These are phyloP conservation scores for Gracilinanus agilis DNA, from an alignment of 2,113 vertebrate genomes.

Conservation along the genomic window DNA sequence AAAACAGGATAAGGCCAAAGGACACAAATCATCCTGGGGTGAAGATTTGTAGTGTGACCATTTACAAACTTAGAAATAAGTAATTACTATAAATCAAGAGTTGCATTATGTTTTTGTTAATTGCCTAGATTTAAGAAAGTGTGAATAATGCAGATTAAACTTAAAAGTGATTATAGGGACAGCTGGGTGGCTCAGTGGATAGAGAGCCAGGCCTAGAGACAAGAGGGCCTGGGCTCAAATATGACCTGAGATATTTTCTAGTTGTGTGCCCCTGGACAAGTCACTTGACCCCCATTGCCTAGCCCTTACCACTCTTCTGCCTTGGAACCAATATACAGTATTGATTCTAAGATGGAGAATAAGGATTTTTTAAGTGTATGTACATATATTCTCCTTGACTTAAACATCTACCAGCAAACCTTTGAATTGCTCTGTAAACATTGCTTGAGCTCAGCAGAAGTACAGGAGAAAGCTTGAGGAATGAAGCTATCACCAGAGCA, in stretches of 20 bases:
- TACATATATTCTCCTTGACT: neutral
- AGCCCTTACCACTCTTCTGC: too few relatives aligned
- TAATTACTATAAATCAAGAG: neutral
- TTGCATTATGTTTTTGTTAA: neutral
- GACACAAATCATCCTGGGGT: neutral
- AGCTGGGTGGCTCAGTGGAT: too few relatives aligned
- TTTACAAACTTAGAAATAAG: neutral
- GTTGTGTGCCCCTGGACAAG: too few relatives aligned
- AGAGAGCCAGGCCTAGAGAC: too few relatives aligned
- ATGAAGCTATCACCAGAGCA: neutral
- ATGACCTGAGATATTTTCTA: too few relatives aligned
- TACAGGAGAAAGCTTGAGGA: neutral
- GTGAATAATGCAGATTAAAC: neutral
- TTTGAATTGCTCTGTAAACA: neutral
- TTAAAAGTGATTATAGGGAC: neutral
- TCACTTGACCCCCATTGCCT: too few relatives aligned
- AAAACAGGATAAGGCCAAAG: neutral
- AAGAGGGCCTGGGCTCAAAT: too few relatives aligned
- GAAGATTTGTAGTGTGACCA: neutral
- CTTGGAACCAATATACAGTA: too few relatives aligned
- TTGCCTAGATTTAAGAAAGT: neutral
- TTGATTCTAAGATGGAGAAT: too few relatives aligned
- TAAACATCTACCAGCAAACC: neutral
- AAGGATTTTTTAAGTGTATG: neutral
- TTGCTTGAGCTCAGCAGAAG: neutral